Percentiles rank a stretch among this genome's conserved stretches.
phyloP scores from a whole-genome alignment of 2,113 vertebrate species.

The Tachysurus vachellii region DNA sequence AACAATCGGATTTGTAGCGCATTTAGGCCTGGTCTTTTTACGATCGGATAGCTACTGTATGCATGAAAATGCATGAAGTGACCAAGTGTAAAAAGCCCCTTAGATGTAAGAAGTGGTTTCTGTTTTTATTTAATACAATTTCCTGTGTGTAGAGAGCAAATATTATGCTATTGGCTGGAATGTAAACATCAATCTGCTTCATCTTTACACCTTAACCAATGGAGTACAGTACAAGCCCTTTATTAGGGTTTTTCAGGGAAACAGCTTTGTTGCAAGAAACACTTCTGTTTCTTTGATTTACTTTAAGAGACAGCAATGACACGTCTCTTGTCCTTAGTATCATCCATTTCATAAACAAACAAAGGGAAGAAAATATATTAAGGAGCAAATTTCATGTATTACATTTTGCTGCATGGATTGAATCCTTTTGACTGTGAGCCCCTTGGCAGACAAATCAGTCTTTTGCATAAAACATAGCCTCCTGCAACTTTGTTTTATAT shows the following conservation, averaged over 20 bases:
- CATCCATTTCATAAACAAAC: conserved; percentile 13
- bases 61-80: too few species aligned
- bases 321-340: not conserved
- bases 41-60: too few species aligned
- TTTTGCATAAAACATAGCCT: conserved; percentile 60
- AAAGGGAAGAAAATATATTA: conserved; percentile 33
- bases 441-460: conserved; percentile 57
- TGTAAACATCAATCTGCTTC: not conserved
- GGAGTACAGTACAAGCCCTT: not conserved
- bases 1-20: too few species aligned
- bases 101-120: not conserved
- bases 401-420: conserved; percentile 54
- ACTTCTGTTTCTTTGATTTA: not conserved
- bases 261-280: not conserved
- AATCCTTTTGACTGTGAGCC: conserved; percentile 55
- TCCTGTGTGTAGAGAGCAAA: not conserved
- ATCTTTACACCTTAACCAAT: not conserved
- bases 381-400: conserved; percentile 43
- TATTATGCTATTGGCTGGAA: not conserved
- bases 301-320: not conserved
- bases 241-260: not conserved
- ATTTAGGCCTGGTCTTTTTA: too few species aligned
- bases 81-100: too few species aligned
- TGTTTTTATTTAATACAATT: not conserved
- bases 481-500: conserved; percentile 60